These are phyloP conservation scores for Lepus americanus DNA, from an alignment of 2,113 vertebrate species.

Conservation along the genomic window DNA sequence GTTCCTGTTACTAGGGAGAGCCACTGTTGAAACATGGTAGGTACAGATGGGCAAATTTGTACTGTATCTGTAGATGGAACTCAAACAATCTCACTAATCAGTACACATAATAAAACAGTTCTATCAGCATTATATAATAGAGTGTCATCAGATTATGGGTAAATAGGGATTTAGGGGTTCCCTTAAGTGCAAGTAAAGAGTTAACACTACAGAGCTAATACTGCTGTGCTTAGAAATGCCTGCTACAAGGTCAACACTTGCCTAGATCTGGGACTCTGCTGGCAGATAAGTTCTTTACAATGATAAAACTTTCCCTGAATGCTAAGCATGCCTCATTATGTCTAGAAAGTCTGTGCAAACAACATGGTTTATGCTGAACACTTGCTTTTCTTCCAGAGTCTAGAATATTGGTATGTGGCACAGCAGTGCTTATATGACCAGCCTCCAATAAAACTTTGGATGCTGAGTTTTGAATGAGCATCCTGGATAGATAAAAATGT, in stretches of 20 bases:
- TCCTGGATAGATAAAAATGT: neutral
- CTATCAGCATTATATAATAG: neutral
- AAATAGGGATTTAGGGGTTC: neutral
- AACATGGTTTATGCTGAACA: neutral
- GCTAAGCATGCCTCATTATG: neutral
- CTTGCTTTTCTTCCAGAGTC: neutral
- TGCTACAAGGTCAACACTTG: neutral
- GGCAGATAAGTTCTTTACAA: neutral
- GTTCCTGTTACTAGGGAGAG: neutral
- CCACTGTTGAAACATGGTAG: neutral
- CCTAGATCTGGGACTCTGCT: neutral
- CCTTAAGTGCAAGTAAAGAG: neutral
- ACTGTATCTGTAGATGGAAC: neutral
- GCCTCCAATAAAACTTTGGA: neutral
- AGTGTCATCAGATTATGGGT: neutral
- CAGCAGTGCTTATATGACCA: neutral
- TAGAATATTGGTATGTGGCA: neutral
- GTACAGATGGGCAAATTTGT: neutral
- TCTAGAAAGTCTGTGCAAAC: neutral
- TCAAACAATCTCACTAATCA: neutral
- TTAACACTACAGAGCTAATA: neutral
- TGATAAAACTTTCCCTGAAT: neutral
- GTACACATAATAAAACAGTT: neutral
- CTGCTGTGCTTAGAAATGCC: neutral
- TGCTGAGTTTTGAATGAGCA: neutral